Percentiles rank a stretch among this genome's conserved stretches.
Evolutionary conservation across 1,140 invertebrate species (phyloP).

Genomic region (Orchestia grillus): DNA sequence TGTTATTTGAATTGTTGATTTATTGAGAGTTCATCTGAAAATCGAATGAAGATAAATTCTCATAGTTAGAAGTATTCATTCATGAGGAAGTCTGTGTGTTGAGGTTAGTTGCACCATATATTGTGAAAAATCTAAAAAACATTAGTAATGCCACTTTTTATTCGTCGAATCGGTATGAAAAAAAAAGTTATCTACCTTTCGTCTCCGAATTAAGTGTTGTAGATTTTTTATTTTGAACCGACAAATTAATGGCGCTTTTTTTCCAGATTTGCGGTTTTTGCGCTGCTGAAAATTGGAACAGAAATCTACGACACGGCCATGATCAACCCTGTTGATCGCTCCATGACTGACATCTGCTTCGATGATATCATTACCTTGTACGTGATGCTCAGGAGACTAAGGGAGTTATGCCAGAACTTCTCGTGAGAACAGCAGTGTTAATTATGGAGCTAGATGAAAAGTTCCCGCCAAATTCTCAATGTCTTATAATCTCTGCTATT

Average conservation of each 20-base stretch:
- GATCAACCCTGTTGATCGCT: constrained; percentile 79
- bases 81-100: no score
- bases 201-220: no score
- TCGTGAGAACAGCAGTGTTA: neutral
- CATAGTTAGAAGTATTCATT: no score
- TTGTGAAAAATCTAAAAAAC: no score
- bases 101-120: no score
- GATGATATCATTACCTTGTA: constrained; percentile 80
- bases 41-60: no score
- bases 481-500: neutral
- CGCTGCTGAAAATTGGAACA: constrained; percentile 78
- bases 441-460: neutral
- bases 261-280: constrained; percentile 79
- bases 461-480: neutral
- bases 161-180: no score
- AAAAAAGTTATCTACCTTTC: no score
- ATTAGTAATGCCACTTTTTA: no score
- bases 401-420: neutral
- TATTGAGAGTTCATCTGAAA: no score
- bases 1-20: no score
- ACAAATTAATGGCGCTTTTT: neutral
- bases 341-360: constrained; percentile 80
- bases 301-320: constrained; percentile 81
- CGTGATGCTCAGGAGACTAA: constrained; percentile 70
- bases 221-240: no score